Evolutionary conservation across 2,113 vertebrate species (phyloP).

Genomic region (Chiloscyllium plagiosum): DNA sequence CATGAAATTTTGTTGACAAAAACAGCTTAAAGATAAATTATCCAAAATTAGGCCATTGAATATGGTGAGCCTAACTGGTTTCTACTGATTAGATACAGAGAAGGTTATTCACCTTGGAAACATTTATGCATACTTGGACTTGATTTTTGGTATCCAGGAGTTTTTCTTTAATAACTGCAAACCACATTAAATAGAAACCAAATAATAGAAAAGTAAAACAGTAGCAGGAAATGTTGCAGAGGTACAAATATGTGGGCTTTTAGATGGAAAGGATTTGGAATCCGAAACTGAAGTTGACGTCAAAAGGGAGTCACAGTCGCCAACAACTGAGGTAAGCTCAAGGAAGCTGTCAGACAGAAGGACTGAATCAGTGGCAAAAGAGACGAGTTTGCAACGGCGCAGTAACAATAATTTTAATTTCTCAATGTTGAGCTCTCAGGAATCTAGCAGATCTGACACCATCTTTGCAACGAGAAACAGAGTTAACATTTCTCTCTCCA

Average conservation of each 20-base stretch:
- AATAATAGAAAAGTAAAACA: not conserved
- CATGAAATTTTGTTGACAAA: not conserved
- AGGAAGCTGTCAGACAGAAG: not conserved
- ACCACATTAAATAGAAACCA: not conserved
- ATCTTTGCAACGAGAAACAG: too few species aligned
- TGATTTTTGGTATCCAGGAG: not conserved
- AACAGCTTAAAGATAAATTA: not conserved
- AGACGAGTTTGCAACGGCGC: not conserved
- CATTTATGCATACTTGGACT: not conserved
- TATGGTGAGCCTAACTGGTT: not conserved
- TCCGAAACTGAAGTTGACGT: not conserved
- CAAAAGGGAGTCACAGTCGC: not conserved
- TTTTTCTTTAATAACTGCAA: not conserved
- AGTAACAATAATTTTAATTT: not conserved
- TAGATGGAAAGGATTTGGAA: not conserved
- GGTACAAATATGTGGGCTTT: not conserved
- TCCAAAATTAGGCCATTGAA: not conserved
- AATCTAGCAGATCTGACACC: too few species aligned
- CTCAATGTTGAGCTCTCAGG: not conserved
- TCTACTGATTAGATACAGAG: not conserved
- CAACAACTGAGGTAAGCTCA: not conserved
- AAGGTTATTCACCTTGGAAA: not conserved
- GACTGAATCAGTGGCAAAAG: not conserved
- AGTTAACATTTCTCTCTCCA: too few species aligned
- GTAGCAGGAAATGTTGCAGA: not conserved